Percentiles rank a stretch among this genome's conserved stretches.
These are phyloP conservation scores for Drosophila serrata DNA, from an alignment of 1,140 invertebrate species.

Conservation along the genomic window DNA sequence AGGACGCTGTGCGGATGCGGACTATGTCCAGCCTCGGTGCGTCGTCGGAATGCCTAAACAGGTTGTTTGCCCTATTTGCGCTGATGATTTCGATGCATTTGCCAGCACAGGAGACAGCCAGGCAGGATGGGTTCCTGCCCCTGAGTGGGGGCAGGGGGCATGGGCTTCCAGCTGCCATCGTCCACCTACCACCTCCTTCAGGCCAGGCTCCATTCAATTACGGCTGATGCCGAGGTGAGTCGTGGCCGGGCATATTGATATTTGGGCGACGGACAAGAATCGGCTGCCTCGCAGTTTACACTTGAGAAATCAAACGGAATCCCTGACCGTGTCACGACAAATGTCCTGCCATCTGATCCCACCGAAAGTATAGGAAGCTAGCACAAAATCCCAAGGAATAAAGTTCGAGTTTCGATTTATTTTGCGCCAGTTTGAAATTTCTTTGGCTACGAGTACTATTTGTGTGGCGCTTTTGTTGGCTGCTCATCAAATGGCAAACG, in stretches of 20 bases:
- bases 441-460: slow-evolving; percentile 45
- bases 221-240: slow-evolving; percentile 23
- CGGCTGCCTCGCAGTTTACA: slow-evolving; percentile 65
- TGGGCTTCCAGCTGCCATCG: not conserved
- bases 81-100: slow-evolving; percentile 46
- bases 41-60: slow-evolving; percentile 39
- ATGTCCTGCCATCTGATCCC: slow-evolving; percentile 67
- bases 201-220: slow-evolving; percentile 62
- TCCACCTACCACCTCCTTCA: not conserved
- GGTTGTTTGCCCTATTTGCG: slow-evolving; percentile 43
- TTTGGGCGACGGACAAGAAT: slow-evolving; percentile 59
- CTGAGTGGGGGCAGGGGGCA: not conserved
- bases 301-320: slow-evolving; percentile 80
- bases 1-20: slow-evolving; percentile 2
- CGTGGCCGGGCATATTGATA: slow-evolving; percentile 68
- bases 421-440: slow-evolving; percentile 69
- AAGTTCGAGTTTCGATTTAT: slow-evolving; percentile 77
- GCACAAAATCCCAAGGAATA: slow-evolving; percentile 30
- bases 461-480: slow-evolving; percentile 66
- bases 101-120: slow-evolving; percentile 5
- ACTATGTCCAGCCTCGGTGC: slow-evolving; percentile 11
- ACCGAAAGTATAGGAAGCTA: not conserved
- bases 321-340: slow-evolving; percentile 58
- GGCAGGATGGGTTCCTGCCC: slow-evolving; percentile 1
- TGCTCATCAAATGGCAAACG: slow-evolving; percentile 76